Evolutionary conservation across 2,113 vertebrate genomes (phyloP), one percentile per base, ranked within the genome.

Genomic region (Bubo scandiacus): DNA sequence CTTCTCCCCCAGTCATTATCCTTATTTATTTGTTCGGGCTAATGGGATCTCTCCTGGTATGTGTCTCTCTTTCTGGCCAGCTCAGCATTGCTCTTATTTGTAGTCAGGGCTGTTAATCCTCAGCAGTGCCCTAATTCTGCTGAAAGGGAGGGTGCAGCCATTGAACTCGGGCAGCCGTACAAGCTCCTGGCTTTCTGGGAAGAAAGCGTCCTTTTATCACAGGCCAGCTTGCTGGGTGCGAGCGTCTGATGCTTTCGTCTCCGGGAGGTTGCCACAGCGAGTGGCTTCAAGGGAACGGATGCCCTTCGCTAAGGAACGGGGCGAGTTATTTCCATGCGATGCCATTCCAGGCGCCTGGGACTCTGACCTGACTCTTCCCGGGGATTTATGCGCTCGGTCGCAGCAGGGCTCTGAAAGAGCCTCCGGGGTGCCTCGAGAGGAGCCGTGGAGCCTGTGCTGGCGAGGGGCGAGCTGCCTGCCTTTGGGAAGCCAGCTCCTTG

Each of bases 101-200:
- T 16, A 45, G 32, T 27, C 75, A 42, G 89, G 43, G 96, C 83
- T 94, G 52, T 68, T 86, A 80, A 95, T 94, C 93, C 95, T 20
- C 89, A 11, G 21, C 74, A 18, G 57, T 90, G 75, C 80, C 75
- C 86, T 68, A 55, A 45, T 96, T 85, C 80, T 62, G 17, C 40
- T 67, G 71, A 12, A 11, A 67, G 66, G 88, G 74, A 72, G 82
- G 86, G 57, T 23, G 67, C 91, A 79, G 81, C 71, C 52, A 1
- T 20, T 6, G 36, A 30, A 12, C 65, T 55, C 5, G 4, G 66
- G 79, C 84, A 80, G 68, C 68, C 7, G 0, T 29, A 11, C 34
- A 19, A 75, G 74, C 38, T 74, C 49, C 65, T 1, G 1, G 63
- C 34, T 88, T 72, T 29, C 54, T 23, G 59, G n/a, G 82, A 32